Evolutionary conservation across 2,888 invertebrate genomes (phyloP).

Genomic region (Drosophila nigritarsus): DNA sequence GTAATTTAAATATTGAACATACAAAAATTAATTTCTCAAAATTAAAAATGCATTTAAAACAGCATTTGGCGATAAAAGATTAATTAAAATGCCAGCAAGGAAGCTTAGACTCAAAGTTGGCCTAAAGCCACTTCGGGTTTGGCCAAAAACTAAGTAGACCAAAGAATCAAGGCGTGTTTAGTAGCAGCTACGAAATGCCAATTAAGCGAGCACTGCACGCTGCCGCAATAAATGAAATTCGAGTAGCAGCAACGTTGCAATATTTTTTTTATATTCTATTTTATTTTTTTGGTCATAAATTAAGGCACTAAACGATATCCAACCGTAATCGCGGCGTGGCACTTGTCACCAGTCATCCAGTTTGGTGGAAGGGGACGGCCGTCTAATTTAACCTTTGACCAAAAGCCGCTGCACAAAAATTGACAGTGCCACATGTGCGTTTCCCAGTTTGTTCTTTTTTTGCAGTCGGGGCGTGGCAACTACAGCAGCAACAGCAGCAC

Average conservation of each 20-base stretch:
- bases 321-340: slow-evolving; percentile 62
- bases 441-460: slow-evolving; percentile 37
- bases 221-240: slow-evolving; percentile 68
- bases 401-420: slow-evolving; percentile 74
- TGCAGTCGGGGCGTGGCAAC: slow-evolving; percentile 60
- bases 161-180: slow-evolving; percentile 71
- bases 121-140: slow-evolving; percentile 17
- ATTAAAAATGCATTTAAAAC: slow-evolving; percentile 67
- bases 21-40: slow-evolving; percentile 56
- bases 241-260: slow-evolving; percentile 48
- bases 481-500: slow-evolving; percentile 59
- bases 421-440: slow-evolving; percentile 57
- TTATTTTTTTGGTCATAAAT: slow-evolving; percentile 62
- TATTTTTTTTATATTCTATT: slow-evolving; percentile 16
- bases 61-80: slow-evolving; percentile 73
- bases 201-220: slow-evolving; percentile 68
- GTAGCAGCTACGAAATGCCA: slow-evolving; percentile 64
- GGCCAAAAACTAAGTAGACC: slow-evolving; percentile 29
- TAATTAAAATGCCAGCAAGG: slow-evolving; percentile 73
- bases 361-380: slow-evolving; percentile 26
- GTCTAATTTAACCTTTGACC: slow-evolving; percentile 80
- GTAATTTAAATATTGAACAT: slow-evolving; percentile 63
- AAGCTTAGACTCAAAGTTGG: slow-evolving; percentile 35
- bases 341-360: slow-evolving; percentile 72
- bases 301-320: slow-evolving; percentile 73